A percentile compares a stretch with the other conserved stretches of the same genome.
Evolutionary conservation across 1,140 invertebrate genomes (phyloP).

Genomic region (Trachymyrmex cornetzi): DNA sequence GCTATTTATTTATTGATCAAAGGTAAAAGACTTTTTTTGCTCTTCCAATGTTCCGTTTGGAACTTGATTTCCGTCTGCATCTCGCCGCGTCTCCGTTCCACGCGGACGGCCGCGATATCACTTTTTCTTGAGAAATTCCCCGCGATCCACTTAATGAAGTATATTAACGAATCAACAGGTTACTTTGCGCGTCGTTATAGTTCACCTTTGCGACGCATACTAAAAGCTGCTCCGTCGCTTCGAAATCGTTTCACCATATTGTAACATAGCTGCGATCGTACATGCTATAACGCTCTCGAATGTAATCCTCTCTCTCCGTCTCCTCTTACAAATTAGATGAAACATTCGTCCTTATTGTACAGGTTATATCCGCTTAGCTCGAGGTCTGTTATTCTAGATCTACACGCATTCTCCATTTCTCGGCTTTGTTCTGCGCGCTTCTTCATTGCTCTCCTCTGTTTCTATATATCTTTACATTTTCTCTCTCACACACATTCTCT

Average conservation of each 20-base stretch:
- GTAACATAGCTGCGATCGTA: slow-evolving; percentile 46
- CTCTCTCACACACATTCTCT: neutral
- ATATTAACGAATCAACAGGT: slow-evolving; percentile 79
- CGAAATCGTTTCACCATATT: slow-evolving; percentile 45
- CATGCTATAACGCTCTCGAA: slow-evolving; percentile 48
- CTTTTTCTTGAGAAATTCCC: slow-evolving; percentile 21
- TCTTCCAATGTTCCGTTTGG: neutral
- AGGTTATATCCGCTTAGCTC: slow-evolving; percentile 66
- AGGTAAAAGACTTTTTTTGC: neutral
- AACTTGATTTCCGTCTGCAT: neutral
- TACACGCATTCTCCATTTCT: slow-evolving; percentile 10
- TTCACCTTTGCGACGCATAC: slow-evolving; percentile 40
- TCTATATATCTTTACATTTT: neutral
- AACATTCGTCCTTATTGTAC: slow-evolving; percentile 71
- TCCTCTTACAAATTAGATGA: slow-evolving; percentile 74
- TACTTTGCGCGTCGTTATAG: slow-evolving; percentile 51
- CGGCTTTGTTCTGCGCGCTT: slow-evolving; percentile 41
- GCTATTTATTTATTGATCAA: neutral
- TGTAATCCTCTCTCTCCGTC: slow-evolving; percentile 58
- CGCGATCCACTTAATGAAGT: slow-evolving; percentile 68
- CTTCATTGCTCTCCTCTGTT: neutral
- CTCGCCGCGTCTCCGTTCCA: neutral
- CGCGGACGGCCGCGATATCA: neutral
- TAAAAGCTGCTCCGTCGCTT: slow-evolving; percentile 35
- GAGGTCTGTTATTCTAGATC: slow-evolving; percentile 36